Evolutionary conservation across 2,797 vertebrate species (phyloP), one percentile per base, ranked within the genome.

Genomic region (Labeo calbasu): DNA sequence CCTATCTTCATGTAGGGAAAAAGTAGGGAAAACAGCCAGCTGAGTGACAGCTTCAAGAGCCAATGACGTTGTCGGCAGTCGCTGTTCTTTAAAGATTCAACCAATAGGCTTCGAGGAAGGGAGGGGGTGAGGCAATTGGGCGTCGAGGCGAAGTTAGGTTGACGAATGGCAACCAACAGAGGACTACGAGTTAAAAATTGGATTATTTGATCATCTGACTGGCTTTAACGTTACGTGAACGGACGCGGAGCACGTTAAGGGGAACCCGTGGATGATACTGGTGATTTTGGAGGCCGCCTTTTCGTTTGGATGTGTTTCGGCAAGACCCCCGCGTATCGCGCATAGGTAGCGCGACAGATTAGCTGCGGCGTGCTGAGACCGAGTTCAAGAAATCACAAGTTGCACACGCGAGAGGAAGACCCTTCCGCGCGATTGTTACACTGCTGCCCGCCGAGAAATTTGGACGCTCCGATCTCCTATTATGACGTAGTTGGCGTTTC

Each of bases 181-280:
- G 94, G 95, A 94, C 95, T 95, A 94, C 94, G 94, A 96, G 94
- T 96, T 95, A 92, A 86, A 91, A 89, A 88, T 89, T 90, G 84
- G 92, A 93, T 84, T 91, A 89, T 94, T 90, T 90, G 77, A 87
- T 84, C 88, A 72, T 88, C 82, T 88, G 89, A 86, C 84, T 71
- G 88, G 86, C 43, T 91, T 92, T 86, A 70, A 68, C 77, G 86
- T 69, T 61, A 50, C 63, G 1, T n/a, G 80, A 86, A 68, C 77
- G 59, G 75, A 70, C 19, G 57, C 68, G 73, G 89, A 89, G 87
- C 71, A 73, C 85, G 84, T 84, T 63, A 23, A 70, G 40, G 66
- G 25, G 25, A 46, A 55, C 17, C 25, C 12, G 77, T 13, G 55
- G 77, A 72, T 7, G 51, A 61, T 81, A 68, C 8, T 32, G 66